A percentile compares a stretch with the other conserved stretches of the same genome.
Conservation (phyloP, 1,140 invertebrate species). For the Hormaphis cornu region DNA sequence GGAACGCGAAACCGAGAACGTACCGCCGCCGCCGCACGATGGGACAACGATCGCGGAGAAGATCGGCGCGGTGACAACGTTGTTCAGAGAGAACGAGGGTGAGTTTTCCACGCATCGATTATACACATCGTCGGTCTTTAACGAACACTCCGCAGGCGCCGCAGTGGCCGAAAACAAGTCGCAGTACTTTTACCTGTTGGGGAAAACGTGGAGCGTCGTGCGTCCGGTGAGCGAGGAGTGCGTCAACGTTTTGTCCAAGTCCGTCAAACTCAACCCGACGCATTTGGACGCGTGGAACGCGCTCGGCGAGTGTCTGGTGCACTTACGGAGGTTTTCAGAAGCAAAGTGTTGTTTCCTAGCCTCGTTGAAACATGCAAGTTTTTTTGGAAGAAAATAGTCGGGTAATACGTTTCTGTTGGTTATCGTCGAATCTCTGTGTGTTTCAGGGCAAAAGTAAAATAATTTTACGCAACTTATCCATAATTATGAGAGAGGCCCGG, state of each 20-base stretch:
- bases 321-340: slow-evolving; percentile 68
- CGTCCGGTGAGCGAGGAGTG: slow-evolving; percentile 58
- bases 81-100: slow-evolving; percentile 19
- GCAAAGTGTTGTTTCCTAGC: slow-evolving; percentile 78
- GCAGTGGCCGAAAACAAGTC: slow-evolving; percentile 51
- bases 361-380: slow-evolving; percentile 68
- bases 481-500: slow-evolving; percentile 63
- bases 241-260: slow-evolving; percentile 64
- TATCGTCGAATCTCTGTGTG: background rate
- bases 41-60: background rate
- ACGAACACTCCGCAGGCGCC: slow-evolving; percentile 25
- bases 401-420: slow-evolving; percentile 33
- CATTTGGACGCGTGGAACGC: slow-evolving; percentile 80
- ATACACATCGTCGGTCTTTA: background rate
- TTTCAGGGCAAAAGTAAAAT: slow-evolving; percentile 65
- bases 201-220: slow-evolving; percentile 66
- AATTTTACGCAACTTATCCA: slow-evolving; percentile 72
- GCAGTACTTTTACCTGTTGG: slow-evolving; percentile 63
- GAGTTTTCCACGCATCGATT: background rate
- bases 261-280: slow-evolving; percentile 75
- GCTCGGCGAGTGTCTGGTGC: slow-evolving; percentile 82
- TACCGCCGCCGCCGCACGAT: too few relatives aligned
- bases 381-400: too few relatives aligned
- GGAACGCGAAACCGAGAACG: background rate
- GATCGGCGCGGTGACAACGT: background rate